Evolutionary conservation across 2,113 vertebrate genomes (phyloP), one percentile per base, ranked within the genome.

Genomic region (Synodontis membranacea): DNA sequence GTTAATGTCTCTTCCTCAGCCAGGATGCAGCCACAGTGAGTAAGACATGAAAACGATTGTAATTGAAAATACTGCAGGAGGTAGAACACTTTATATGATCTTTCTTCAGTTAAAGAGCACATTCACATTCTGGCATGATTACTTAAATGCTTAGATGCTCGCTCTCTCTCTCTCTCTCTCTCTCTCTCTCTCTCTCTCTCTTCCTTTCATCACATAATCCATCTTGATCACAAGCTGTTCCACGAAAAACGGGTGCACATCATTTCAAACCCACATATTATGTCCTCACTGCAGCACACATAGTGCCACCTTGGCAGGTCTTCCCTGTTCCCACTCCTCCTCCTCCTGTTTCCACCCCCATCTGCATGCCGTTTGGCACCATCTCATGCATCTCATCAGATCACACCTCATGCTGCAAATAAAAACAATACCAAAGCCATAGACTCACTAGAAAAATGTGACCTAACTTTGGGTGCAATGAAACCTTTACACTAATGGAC

Each of bases 81-180:
- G 83, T 79, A 89, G 72, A 81, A 64, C 79, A 82, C 34, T 83
- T 86, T 46, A 86, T 86, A 82, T 85, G 80, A 89, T 85, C 54
- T 84, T 46, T 64, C 79, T 78, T 8, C 58, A 72, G 82, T 48
- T 88, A 86, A 79, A 86, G 31, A 54, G 72, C 44, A 82, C 58
- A 44, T 83, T 88, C 88, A 89, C 17, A 85, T 91, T 83, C 74
- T 80, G 64, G 87, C 91, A 85, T 80, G 91, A 90, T 80, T 76
- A 23, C 70, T 48, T 79, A 86, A 80, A 88, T 86, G 39, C 48
- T 68, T 83, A 82, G 85, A 88, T 88, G n/a, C 60, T 81, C 68
- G 37, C 42, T 80, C 46, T 19, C 81, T 86, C 85, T 64, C 74
- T 25, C 83, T 12, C 25, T 46, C 62, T n/a, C 34, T 85, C 80